Conservation (phyloP, 2,797 vertebrate genomes). For the Periparus ater region DNA sequence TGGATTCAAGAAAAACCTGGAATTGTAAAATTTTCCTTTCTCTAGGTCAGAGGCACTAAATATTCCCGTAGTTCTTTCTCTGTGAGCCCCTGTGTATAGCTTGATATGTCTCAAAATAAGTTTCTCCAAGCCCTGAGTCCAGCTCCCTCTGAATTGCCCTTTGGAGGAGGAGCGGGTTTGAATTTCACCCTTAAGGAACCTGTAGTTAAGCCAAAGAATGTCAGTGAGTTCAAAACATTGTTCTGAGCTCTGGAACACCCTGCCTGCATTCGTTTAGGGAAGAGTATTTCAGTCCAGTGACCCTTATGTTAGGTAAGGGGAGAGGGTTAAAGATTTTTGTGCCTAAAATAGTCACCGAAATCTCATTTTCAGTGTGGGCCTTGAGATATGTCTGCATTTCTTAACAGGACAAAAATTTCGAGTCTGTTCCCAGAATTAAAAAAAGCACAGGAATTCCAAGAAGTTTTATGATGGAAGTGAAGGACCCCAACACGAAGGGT, state of each 20-base stretch:
- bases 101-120: not conserved
- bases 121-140: not conserved
- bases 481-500: conserved; percentile 94
- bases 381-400: not conserved
- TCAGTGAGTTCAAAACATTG: not conserved
- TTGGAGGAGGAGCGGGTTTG: not conserved
- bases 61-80: not conserved
- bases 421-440: conserved; percentile 89
- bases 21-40: not conserved
- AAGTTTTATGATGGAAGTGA: conserved; percentile 97
- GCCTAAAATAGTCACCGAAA: not conserved
- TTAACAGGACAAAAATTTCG: conserved; percentile 89
- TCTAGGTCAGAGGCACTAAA: not conserved
- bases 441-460: conserved; percentile 97
- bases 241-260: not conserved
- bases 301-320: not conserved
- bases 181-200: not conserved
- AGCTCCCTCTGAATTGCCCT: not conserved
- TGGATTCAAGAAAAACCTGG: not conserved
- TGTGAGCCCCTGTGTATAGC: not conserved
- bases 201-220: not conserved
- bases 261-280: not conserved
- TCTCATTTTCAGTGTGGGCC: not conserved
- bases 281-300: not conserved
- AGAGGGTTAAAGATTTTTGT: not conserved